A percentile compares a stretch with the other conserved stretches of the same genome.
phyloP scores from a whole-genome alignment of 2,113 vertebrate genomes.

The Uria aalge region DNA sequence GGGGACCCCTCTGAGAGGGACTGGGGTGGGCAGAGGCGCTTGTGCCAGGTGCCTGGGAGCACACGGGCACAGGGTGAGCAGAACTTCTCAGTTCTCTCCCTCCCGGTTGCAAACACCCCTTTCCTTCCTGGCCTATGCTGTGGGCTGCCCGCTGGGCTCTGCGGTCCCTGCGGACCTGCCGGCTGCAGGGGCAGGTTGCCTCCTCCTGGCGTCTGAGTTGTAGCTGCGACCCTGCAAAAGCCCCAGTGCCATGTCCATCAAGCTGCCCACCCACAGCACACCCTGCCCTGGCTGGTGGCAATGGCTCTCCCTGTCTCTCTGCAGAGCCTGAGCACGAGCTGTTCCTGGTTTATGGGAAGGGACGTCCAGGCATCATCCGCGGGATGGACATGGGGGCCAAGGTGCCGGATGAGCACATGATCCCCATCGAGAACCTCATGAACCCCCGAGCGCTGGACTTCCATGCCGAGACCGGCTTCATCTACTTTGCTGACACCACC shows the following conservation, averaged over 20 bases:
- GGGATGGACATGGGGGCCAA: constrained; percentile 97
- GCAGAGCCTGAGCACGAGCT: constrained; percentile 93
- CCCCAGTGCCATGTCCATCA: fast-evolving
- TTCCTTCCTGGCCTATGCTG: not conserved
- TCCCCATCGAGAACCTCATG: constrained; percentile 97
- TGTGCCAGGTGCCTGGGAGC: fast-evolving
- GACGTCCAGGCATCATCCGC: constrained; percentile 92
- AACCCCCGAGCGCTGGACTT: constrained; percentile 95
- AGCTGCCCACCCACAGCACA: not conserved
- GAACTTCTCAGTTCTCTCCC: not conserved
- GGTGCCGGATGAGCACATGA: constrained; percentile 96
- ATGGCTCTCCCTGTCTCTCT: not conserved
- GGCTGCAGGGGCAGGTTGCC: not conserved
- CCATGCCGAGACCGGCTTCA: constrained; percentile 89
- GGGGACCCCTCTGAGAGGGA: not conserved
- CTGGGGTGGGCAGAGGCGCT: fast-evolving
- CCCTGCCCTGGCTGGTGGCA: not conserved
- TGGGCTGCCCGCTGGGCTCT: not conserved
- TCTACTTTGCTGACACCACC: constrained; percentile 96
- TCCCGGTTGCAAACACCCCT: not conserved
- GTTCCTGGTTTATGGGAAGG: constrained; percentile 94
- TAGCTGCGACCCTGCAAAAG: fast-evolving
- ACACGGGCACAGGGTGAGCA: not conserved
- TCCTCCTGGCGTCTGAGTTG: too few species aligned
- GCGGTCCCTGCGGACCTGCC: not conserved